These are phyloP conservation scores for Lydus trimaculatus DNA, from an alignment of 2,888 invertebrate genomes.

Conservation along the genomic window DNA sequence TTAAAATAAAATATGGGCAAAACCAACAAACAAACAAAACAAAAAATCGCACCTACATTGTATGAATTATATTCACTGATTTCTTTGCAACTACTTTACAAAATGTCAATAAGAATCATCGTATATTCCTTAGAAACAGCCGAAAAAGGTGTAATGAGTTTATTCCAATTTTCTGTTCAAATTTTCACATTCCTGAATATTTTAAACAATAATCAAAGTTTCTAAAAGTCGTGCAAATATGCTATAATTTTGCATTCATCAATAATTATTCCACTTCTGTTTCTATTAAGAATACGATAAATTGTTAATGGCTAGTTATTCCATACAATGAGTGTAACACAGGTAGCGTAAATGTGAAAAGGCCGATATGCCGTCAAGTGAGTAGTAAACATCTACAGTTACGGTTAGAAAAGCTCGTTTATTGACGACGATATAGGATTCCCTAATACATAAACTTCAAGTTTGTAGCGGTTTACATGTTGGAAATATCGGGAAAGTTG, in stretches of 20 bases:
- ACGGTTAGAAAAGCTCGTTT: conserved; percentile 33
- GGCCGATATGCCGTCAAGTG: conserved; percentile 32
- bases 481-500: neutral
- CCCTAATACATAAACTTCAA: conserved; percentile 11
- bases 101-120: too few species aligned
- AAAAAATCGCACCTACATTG: neutral
- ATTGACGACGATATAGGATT: conserved; percentile 25
- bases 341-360: conserved; percentile 37
- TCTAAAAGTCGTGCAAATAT: neutral
- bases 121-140: too few species aligned
- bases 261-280: neutral
- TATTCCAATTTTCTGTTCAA: too few species aligned
- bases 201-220: too few species aligned
- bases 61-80: neutral
- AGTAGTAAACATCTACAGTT: conserved; percentile 31
- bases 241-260: neutral
- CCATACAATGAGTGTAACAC: conserved; percentile 39
- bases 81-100: neutral
- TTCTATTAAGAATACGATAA: neutral
- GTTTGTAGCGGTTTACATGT: conserved; percentile 6
- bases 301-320: neutral
- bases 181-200: too few species aligned
- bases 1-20: neutral
- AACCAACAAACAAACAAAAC: neutral
- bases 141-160: too few species aligned